Evolutionary conservation across 2,113 vertebrate genomes (phyloP), one percentile per base, ranked within the genome.

Genomic region (Motacilla alba): DNA sequence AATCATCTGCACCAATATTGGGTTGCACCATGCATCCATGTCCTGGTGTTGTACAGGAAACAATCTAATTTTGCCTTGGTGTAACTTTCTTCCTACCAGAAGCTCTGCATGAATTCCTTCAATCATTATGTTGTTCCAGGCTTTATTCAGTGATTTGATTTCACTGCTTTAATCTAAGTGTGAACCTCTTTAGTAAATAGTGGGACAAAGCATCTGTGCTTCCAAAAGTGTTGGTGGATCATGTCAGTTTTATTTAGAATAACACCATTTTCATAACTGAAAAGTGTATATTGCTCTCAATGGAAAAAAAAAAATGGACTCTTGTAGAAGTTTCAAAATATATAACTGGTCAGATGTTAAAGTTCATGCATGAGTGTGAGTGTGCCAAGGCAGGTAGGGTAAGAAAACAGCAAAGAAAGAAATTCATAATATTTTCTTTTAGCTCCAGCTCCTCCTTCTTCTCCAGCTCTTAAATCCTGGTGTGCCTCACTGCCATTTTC

Each of bases 171-270:
- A 95, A 90, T 95, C 93, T 88, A 95, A 96, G 95, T 95, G 93
- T 95, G 95, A 97, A 96, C 76, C 91, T 96, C 87, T 90, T 97
- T 96, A 95, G 96, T 96, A 97, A 97, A 96, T 93, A 97, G 95
- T 93, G 90, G 96, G 94, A 94, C 93, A 97, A 97, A 96, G 95
- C 95, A 97, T 96, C 97, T 97, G 96, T 90, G 95, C 94, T 95
- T 97, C 95, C 39, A 31, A 95, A 95, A 96, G 95, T 97, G 96
- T 96, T 96, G 96, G 93, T 92, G 92, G 93, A 95, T 93, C 81
- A 11, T 94, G 91, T 93, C 94, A 93, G 90, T 93, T 96, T 97
- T 96, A 96, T 95, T 96, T 96, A 94, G 95, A 94, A 85, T 68
- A 96, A 83, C 95, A 95, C 37, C 69, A 41, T 95, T 96, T 96